Evolutionary conservation across 2,888 invertebrate genomes (phyloP).

Genomic region (Lottia scabra): DNA sequence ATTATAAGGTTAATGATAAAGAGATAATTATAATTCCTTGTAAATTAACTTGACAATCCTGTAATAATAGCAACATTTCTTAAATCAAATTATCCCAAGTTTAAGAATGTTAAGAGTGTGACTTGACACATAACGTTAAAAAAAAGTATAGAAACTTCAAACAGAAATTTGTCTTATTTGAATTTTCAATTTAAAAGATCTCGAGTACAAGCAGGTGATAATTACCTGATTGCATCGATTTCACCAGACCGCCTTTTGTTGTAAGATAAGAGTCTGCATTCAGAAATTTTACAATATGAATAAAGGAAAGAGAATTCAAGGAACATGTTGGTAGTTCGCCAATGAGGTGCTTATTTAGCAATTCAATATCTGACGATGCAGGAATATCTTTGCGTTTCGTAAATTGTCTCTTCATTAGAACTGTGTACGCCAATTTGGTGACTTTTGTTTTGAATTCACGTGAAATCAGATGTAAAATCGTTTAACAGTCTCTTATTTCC

Average conservation of each 20-base stretch:
- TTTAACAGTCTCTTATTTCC: constrained; percentile 4
- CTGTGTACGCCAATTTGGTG: constrained; percentile 12
- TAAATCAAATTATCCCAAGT: no score
- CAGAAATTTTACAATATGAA: neutral
- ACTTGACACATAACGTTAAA: no score
- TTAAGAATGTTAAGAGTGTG: no score
- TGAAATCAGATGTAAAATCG: constrained; percentile 10
- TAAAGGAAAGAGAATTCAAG: neutral
- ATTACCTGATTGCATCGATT: constrained; percentile 13
- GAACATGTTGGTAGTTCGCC: no score
- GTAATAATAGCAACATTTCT: no score
- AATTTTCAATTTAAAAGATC: neutral
- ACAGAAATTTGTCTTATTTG: neutral
- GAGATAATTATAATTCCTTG: no score
- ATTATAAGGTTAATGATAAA: no score
- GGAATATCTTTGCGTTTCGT: constrained; percentile 17
- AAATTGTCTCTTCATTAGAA: constrained; percentile 11
- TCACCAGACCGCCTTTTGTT: constrained; percentile 18
- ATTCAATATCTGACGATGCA: constrained; percentile 12
- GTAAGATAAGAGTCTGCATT: constrained; percentile 1
- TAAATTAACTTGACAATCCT: no score
- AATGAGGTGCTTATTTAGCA: neutral
- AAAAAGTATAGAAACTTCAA: no score
- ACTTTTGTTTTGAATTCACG: constrained; percentile 20
- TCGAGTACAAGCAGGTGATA: constrained; percentile 8